Evolutionary conservation across 2,888 invertebrate genomes (phyloP).

Genomic region (Temnothorax ravouxi): DNA sequence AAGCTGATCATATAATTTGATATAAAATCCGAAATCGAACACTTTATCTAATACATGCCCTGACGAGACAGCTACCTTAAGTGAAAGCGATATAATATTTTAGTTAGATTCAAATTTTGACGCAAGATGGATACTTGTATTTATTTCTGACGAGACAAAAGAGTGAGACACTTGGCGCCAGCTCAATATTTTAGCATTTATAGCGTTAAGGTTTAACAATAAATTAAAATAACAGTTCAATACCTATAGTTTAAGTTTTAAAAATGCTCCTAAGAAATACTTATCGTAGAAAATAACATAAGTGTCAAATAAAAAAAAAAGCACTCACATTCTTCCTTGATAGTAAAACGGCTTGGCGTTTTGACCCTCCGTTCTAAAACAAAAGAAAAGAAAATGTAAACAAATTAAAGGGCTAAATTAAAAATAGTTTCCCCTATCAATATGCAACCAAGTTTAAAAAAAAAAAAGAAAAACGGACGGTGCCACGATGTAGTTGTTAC

Average conservation of each 20-base stretch:
- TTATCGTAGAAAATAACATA: slow-evolving; percentile 41
- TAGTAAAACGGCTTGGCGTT: slow-evolving; percentile 77
- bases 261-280: neutral
- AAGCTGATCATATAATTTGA: no score
- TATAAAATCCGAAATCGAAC: no score
- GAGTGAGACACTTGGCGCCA: neutral
- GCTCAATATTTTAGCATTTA: neutral
- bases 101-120: neutral
- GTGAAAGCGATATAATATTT: neutral
- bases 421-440: slow-evolving; percentile 60
- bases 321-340: slow-evolving; percentile 82
- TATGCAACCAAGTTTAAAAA: neutral
- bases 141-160: neutral
- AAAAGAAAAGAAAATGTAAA: slow-evolving; percentile 76
- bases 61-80: no score
- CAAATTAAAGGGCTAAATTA: slow-evolving; percentile 65
- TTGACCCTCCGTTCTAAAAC: slow-evolving; percentile 81
- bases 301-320: slow-evolving; percentile 55
- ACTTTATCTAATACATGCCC: no score
- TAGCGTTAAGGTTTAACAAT: neutral
- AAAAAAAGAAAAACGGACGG: neutral
- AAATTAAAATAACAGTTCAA: neutral
- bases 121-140: neutral
- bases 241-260: neutral
- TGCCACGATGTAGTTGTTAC: neutral